Percentiles rank a stretch among this genome's conserved stretches.
Conservation (phyloP, 2,113 vertebrate genomes). For the Hepsetus odoe region DNA sequence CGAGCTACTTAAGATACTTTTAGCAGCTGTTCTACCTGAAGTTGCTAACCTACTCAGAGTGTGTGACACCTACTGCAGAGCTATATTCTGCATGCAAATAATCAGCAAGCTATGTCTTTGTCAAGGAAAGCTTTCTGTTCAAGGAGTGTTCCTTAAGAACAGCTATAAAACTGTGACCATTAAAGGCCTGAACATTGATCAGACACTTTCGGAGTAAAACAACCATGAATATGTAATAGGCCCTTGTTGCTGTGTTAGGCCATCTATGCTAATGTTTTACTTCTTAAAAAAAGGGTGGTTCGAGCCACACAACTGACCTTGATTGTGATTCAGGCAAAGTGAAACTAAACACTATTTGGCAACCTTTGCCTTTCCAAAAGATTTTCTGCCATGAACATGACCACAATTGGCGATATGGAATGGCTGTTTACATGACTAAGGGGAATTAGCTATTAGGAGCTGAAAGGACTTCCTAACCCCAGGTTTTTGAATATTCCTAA, state of each 20-base stretch:
- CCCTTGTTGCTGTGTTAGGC: neutral
- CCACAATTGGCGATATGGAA: constrained; percentile 6
- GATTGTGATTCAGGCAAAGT: constrained; percentile 15
- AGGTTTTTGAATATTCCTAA: constrained; percentile 32
- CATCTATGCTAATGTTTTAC: constrained; percentile 20
- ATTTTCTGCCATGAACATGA: neutral
- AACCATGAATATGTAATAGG: constrained; percentile 31
- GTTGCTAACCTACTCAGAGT: constrained; percentile 25
- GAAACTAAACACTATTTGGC: constrained; percentile 33
- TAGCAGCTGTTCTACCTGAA: constrained; percentile 3
- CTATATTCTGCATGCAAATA: constrained; percentile 8
- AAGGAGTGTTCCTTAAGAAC: neutral
- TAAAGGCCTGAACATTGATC: constrained; percentile 38
- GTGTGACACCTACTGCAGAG: neutral
- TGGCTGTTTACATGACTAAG: constrained; percentile 17
- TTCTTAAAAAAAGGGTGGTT: neutral
- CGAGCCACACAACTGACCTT: neutral
- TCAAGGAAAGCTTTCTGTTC: constrained; percentile 27
- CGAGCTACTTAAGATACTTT: constrained; percentile 35
- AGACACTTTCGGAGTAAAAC: constrained; percentile 20
- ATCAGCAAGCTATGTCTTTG: constrained; percentile 28
- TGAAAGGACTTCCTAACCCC: constrained; percentile 37
- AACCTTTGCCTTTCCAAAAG: neutral
- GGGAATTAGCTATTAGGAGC: constrained; percentile 12
- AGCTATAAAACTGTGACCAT: constrained; percentile 42